phyloP scores from a whole-genome alignment of 2,888 invertebrate species.

The Tenthredo livida region DNA sequence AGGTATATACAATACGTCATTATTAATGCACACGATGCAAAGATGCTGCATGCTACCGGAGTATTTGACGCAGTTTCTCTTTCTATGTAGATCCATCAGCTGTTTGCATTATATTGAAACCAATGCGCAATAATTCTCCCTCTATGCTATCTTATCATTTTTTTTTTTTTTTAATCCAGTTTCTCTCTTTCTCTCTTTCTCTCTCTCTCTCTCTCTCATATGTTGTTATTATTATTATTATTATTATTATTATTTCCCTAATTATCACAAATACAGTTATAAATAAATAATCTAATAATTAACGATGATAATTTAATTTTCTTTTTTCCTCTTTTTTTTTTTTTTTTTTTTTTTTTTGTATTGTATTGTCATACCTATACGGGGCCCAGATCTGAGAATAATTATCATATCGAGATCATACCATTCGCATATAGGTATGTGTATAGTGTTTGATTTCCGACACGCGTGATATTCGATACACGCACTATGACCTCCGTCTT shows the following conservation, averaged over 20 bases:
- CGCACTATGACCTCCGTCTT: background rate
- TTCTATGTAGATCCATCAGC: background rate
- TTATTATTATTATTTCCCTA: no score
- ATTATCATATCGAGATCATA: background rate
- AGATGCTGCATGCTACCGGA: background rate
- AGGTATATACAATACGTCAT: background rate
- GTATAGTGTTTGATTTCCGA: background rate
- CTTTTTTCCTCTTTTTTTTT: no score
- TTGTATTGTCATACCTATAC: background rate
- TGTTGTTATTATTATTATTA: background rate
- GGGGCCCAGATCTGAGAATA: background rate
- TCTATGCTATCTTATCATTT: background rate
- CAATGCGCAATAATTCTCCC: background rate
- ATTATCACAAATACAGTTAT: no score
- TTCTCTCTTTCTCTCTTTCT: background rate
- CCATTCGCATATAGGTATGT: no score
- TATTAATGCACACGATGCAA: constrained; percentile 3
- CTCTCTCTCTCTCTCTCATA: background rate
- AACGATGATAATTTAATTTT: no score
- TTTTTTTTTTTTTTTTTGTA: background rate
- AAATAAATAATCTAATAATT: no score
- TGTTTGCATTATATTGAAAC: background rate
- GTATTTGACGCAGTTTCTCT: background rate
- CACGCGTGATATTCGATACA: background rate
- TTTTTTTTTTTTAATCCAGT: background rate